Base-by-base conservation (phyloP, 2,888 invertebrate species). In the Halocaridina rubra region DNA sequence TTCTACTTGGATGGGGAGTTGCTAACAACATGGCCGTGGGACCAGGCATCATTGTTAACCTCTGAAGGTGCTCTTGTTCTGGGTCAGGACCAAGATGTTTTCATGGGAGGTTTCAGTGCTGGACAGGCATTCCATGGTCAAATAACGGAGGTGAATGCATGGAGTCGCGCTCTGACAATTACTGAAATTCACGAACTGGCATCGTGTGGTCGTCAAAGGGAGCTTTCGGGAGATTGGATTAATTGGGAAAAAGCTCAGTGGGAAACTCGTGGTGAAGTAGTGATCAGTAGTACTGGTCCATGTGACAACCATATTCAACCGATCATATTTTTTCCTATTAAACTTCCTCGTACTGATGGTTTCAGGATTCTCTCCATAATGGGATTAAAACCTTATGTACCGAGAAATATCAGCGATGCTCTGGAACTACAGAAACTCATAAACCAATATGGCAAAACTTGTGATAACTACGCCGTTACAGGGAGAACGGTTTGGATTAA, bases 1-100 rank as follows among this genome's bases (percentile, higher is more conserved):
- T 39, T 81, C 64, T 81, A 81, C 53, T 19, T 81, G 67, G 74
- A 81, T 30, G 81, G 81, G 1, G 30, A 16, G 16, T 13, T n/a
- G n/a, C 53, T 81, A 4, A 19, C 10, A 19, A 53, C 75, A 2
- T 81, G 81, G 81, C 75, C 81, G 5, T 81, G 81, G 81, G 27
- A 30, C 19, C 30, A 46, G 8, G 30, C 33, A 3, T 24, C 74
- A 8, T 19, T 19, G 2, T 67, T 81, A 27, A 30, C n/a, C 29
- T 22, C 75, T 7, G 75, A 39, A 10, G 81, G 81, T 3, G 74
- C 81, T n/a, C 22, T 81, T 19, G 75, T 81, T 5, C 13, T 81
- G 4, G 81, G 81, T 1, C 74, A 81, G 30, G 81, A 81, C 13
- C 81, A 74, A 59, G 75, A 75, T 32, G 8, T 29, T 29, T 53